These are phyloP conservation scores for Diphyllodes magnificus DNA, from an alignment of 2,113 vertebrate species.

Conservation along the genomic window DNA sequence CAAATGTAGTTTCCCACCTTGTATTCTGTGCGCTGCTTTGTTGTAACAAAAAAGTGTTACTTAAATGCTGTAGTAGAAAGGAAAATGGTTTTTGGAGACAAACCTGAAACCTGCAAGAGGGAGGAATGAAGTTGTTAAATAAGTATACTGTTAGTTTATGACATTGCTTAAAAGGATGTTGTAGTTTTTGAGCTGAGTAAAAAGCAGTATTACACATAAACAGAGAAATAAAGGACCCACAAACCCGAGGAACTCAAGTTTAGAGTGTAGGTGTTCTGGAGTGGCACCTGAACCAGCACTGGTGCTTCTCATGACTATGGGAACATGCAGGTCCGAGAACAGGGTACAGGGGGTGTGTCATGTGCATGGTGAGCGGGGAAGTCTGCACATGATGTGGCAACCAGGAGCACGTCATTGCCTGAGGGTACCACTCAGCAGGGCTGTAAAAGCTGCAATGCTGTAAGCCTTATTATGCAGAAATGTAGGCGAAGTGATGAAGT, in stretches of 20 bases:
- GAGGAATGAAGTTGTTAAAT: neutral
- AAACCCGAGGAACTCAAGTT: neutral
- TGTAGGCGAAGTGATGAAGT: neutral
- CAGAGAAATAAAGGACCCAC: neutral
- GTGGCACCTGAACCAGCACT: neutral
- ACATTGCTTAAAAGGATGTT: neutral
- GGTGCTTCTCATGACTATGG: neutral
- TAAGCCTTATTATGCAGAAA: neutral
- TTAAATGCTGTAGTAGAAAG: neutral
- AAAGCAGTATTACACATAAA: neutral
- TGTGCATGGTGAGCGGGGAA: neutral
- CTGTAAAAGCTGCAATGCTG: neutral
- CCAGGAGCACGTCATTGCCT: neutral
- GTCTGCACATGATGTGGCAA: neutral
- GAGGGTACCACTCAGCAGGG: neutral
- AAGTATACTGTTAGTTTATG: neutral
- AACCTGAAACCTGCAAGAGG: neutral
- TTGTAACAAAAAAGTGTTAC: neutral
- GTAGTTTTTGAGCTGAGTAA: neutral
- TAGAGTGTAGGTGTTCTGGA: neutral
- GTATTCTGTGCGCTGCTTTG: neutral
- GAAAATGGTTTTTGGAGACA: neutral
- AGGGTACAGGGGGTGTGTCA: fast-evolving
- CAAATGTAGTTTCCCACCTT: neutral
- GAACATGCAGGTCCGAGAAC: fast-evolving